Conservation (phyloP, 1,140 invertebrate genomes). For the Zelostemma sp. region DNA sequence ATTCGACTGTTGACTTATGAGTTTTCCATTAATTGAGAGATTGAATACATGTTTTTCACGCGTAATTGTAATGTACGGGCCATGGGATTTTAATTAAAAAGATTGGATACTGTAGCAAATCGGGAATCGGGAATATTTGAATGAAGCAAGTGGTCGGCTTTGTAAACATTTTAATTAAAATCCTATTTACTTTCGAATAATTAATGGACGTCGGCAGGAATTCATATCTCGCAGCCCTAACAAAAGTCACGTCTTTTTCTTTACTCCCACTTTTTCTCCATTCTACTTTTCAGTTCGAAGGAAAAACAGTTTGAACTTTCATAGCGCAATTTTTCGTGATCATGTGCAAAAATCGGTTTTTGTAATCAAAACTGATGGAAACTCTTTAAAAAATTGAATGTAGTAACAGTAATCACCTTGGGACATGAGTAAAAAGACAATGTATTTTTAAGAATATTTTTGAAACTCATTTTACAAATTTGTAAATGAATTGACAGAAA, state of each 20-base stretch:
- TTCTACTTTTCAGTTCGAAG: too few species aligned
- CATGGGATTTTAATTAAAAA: not conserved
- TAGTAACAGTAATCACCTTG: too few species aligned
- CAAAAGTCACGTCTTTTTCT: not conserved
- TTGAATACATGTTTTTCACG: not conserved
- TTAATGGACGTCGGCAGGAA: not conserved
- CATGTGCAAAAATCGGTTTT: too few species aligned
- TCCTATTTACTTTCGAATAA: not conserved
- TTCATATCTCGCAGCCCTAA: not conserved
- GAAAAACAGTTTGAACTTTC: too few species aligned
- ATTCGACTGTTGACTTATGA: conserved; percentile 1
- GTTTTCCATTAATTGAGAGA: not conserved
- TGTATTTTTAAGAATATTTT: too few species aligned
- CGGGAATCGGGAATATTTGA: not conserved
- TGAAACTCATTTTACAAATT: too few species aligned
- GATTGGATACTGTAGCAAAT: not conserved
- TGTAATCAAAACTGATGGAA: too few species aligned
- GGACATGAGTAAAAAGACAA: too few species aligned
- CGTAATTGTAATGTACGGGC: not conserved
- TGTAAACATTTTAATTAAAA: not conserved
- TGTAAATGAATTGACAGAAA: too few species aligned
- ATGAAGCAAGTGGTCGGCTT: not conserved
- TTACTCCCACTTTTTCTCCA: too few species aligned
- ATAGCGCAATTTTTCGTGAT: too few species aligned
- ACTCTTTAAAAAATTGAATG: too few species aligned